These are phyloP conservation scores for Platorchestia sp. DNA, from an alignment of 1,140 invertebrate species.

Conservation along the genomic window DNA sequence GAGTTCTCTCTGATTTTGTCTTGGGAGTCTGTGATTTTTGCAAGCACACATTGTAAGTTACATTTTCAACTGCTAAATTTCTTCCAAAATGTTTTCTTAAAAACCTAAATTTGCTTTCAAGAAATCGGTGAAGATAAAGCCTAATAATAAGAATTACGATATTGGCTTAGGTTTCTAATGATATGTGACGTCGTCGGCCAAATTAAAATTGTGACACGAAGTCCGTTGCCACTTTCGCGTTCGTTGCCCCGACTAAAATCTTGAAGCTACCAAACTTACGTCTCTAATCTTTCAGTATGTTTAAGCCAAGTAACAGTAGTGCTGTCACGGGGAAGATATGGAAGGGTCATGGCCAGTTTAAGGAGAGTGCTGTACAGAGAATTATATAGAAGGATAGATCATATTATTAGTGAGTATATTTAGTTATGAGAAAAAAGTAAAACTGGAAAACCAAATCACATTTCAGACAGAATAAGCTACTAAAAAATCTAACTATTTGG, in stretches of 20 bases:
- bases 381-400: not conserved
- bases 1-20: not conserved
- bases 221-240: not conserved
- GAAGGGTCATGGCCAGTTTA: not conserved
- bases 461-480: not conserved
- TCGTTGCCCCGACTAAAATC: not conserved
- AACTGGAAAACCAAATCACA: not conserved
- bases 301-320: not conserved
- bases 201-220: too few relatives aligned
- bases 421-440: not conserved
- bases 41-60: too few relatives aligned
- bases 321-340: not conserved
- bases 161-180: too few relatives aligned
- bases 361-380: not conserved
- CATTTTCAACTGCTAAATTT: not conserved
- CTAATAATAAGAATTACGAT: not conserved
- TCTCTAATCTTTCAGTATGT: not conserved
- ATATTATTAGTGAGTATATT: not conserved
- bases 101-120: not conserved
- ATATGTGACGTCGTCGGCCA: too few relatives aligned
- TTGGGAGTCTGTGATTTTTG: not conserved
- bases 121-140: not conserved
- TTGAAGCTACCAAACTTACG: not conserved
- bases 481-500: not conserved
- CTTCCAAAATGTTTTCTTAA: not conserved